Conservation (phyloP, 2,888 invertebrate genomes). For the Priocnemis perturbator region DNA sequence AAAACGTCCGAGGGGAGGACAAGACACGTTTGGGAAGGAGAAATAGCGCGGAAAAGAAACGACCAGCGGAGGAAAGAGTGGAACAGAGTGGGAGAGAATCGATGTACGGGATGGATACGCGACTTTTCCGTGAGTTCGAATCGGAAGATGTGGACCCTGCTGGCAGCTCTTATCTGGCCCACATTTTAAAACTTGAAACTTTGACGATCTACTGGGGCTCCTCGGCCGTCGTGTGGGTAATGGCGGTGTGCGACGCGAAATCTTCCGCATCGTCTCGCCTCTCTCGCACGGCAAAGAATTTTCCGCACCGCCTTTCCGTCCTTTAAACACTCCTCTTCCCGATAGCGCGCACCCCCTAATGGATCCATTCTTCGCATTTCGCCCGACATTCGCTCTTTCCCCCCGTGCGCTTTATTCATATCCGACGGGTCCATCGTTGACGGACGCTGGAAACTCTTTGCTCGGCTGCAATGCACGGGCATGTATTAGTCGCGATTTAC, state of each 20-base stretch:
- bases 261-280: constrained; percentile 29
- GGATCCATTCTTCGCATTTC: not conserved
- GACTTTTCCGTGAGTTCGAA: constrained; percentile 59
- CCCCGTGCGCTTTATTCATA: too few relatives aligned
- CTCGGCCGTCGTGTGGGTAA: constrained; percentile 28
- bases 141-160: constrained; percentile 52
- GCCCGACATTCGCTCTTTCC: too few relatives aligned
- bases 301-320: constrained; percentile 3
- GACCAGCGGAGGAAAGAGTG: not conserved
- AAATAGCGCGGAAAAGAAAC: not conserved
- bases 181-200: constrained; percentile 63
- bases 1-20: constrained; percentile 17
- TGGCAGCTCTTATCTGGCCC: constrained; percentile 58
- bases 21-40: constrained; percentile 32
- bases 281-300: not conserved
- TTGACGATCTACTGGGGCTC: constrained; percentile 22
- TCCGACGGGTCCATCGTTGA: too few relatives aligned
- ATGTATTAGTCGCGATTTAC: too few relatives aligned
- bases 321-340: constrained; percentile 4
- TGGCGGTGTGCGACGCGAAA: constrained; percentile 34
- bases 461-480: too few relatives aligned
- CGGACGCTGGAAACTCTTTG: too few relatives aligned
- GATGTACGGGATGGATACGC: constrained; percentile 50
- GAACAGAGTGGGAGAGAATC: constrained; percentile 34
- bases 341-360: constrained; percentile 5